Base-by-base conservation (phyloP, 2,888 invertebrate species). In the Tethea ocularis region DNA sequence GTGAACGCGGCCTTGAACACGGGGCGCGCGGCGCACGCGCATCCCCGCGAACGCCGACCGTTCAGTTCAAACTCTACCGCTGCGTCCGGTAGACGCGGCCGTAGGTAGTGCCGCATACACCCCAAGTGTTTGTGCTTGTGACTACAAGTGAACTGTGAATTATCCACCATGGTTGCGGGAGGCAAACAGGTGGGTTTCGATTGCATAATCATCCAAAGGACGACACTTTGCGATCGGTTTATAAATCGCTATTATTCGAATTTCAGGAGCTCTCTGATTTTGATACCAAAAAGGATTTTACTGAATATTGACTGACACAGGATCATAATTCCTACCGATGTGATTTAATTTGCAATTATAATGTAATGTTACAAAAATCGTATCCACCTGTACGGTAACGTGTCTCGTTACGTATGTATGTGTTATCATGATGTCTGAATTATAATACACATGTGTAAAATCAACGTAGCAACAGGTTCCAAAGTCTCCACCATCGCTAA, bases 31-130 rank as follows among this genome's bases (percentile, higher is more conserved):
- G 1, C 57, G 78, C 77, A 67, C 71, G 78, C 78, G 80, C 80
- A 79, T 80, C 78, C 82, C 82, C 79, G 76, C 78, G 64, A 46
- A 60, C 60, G 60, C 66, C 71, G 75, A 75, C 84, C 80, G 87
- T 86, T 89, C 88, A 91, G 92, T 92, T 91, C 84, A 85, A 88
- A 90, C 76, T 85, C 75, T 80, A 89, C 86, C 91, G 91, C 89
- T 90, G 92, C 91, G 90, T 85, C 86, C 87, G 87, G 82, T 85
- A 88, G 87, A 92, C 93, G 92, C 91, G 92, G 91, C 88, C 86
- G 46, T 46, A 46, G 46, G 46, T 63, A 70, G 83, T 85, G 84
- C 78, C 79, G 75, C 72, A 74, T 69, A 67, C 74, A 72, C 64
- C 58, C 69, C 70, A 74, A 73, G 87, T 82, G 82, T 69, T 78